phyloP scores from a whole-genome alignment of 2,888 invertebrate genomes.

The Catocala fraxini region DNA sequence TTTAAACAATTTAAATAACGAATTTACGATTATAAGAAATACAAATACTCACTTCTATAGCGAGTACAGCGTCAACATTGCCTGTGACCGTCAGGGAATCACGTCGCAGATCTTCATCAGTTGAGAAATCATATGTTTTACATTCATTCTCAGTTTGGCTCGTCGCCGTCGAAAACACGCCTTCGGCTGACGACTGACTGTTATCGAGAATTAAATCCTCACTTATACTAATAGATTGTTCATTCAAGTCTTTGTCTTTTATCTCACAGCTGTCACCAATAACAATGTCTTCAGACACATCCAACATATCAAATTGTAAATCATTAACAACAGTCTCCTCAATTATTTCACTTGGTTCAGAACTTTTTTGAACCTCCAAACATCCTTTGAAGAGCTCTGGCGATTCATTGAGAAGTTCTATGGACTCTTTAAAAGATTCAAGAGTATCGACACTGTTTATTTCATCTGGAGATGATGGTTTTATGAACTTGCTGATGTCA shows the following conservation, averaged over 20 bases:
- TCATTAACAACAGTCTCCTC: slow-evolving; percentile 61
- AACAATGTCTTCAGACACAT: slow-evolving; percentile 82
- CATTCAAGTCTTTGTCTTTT: slow-evolving; percentile 66
- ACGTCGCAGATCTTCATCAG: slow-evolving; percentile 73
- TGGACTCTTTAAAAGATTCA: slow-evolving; percentile 7
- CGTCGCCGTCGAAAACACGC: slow-evolving; percentile 40
- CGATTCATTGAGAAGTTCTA: not conserved
- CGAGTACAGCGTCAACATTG: slow-evolving; percentile 80
- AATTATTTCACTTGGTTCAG: slow-evolving; percentile 27
- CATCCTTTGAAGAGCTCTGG: not conserved
- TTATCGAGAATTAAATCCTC: slow-evolving; percentile 81
- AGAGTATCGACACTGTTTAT: not conserved
- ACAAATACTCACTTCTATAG: slow-evolving; percentile 73
- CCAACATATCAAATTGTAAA: slow-evolving; percentile 80
- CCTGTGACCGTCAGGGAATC: slow-evolving; percentile 74
- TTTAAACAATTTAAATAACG: too few species aligned
- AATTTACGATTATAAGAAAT: too few species aligned
- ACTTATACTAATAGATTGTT: slow-evolving; percentile 51
- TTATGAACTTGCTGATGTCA: slow-evolving; percentile 62
- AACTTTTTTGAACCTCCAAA: not conserved
- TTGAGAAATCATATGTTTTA: slow-evolving; percentile 77
- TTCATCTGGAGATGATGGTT: slow-evolving; percentile 15
- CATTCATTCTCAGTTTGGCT: slow-evolving; percentile 63
- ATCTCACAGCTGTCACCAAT: slow-evolving; percentile 75
- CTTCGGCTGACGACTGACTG: slow-evolving; percentile 72